Percentiles rank a stretch among this genome's conserved stretches.
phyloP scores from a whole-genome alignment of 2,113 vertebrate species.

The Periophthalmodon schlosseri region DNA sequence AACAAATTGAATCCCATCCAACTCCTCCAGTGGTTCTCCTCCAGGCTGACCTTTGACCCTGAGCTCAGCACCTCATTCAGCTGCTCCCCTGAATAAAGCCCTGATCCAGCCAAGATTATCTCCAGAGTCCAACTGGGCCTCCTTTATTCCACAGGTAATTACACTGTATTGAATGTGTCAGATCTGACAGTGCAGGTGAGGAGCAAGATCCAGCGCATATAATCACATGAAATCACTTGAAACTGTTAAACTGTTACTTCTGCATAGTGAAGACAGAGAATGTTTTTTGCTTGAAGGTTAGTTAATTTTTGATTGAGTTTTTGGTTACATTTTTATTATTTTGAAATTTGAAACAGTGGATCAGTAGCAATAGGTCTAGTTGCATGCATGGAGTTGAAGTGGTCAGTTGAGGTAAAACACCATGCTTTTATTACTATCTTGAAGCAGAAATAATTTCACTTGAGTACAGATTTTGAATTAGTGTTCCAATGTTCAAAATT shows the following conservation, averaged over 20 bases:
- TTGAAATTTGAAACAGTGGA: too few species aligned
- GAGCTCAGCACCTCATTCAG: conserved; percentile 28
- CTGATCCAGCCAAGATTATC: conserved; percentile 58
- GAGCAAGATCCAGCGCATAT: conserved; percentile 19
- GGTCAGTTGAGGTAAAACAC: too few species aligned
- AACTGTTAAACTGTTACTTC: too few species aligned
- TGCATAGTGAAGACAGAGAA: background rate
- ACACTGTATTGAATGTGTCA: conserved; percentile 33
- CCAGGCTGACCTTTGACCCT: conserved; percentile 52
- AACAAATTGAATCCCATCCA: conserved; percentile 40
- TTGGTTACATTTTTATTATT: too few species aligned
- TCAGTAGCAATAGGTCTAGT: too few species aligned
- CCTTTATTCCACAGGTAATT: conserved; percentile 62
- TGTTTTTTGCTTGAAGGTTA: background rate
- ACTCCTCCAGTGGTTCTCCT: conserved; percentile 46
- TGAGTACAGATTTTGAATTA: background rate
- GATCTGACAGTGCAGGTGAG: conserved; percentile 27
- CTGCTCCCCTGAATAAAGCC: conserved; percentile 58
- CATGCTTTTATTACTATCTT: too few species aligned
- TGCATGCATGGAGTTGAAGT: too few species aligned
- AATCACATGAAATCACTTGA: background rate
- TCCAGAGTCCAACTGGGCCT: conserved; percentile 48
- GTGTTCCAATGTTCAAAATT: conserved; percentile 36
- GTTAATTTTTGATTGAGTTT: too few species aligned
- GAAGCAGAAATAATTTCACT: background rate